These are phyloP conservation scores for Ephestia elutella DNA, from an alignment of 1,140 invertebrate species.

Conservation along the genomic window DNA sequence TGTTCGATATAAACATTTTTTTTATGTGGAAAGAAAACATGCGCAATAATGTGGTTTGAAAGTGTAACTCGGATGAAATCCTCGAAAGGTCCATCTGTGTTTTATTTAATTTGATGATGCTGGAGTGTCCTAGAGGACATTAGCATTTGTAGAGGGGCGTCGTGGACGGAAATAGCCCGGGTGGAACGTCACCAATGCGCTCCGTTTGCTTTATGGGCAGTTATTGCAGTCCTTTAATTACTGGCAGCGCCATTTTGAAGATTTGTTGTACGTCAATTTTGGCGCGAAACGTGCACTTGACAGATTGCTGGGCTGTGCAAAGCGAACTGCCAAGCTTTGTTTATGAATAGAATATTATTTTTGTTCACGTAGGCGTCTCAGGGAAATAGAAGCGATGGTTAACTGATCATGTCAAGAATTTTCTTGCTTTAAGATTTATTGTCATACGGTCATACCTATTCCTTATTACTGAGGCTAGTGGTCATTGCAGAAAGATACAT, in stretches of 20 bases:
- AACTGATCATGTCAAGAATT: too few species aligned
- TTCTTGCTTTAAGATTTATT: too few species aligned
- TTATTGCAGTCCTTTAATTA: conserved; percentile 66
- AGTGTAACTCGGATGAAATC: not conserved
- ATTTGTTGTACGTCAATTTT: conserved; percentile 62
- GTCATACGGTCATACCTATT: too few species aligned
- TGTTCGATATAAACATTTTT: too few species aligned
- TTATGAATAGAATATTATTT: conserved; percentile 5
- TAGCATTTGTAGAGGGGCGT: conserved; percentile 67
- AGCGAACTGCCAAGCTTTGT: conserved; percentile 9
- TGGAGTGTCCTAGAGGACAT: conserved; percentile 63
- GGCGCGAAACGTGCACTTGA: conserved; percentile 47
- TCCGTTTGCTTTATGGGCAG: conserved; percentile 56
- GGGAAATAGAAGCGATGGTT: too few species aligned
- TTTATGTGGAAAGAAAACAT: too few species aligned
- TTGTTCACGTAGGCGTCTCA: not conserved
- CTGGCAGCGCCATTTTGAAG: conserved; percentile 57
- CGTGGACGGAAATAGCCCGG: conserved; percentile 59
- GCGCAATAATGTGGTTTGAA: too few species aligned
- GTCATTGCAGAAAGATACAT: too few species aligned
- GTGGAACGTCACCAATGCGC: conserved; percentile 56
- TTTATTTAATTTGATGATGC: conserved; percentile 20
- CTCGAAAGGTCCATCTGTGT: not conserved
- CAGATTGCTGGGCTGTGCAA: conserved; percentile 32
- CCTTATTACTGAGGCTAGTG: too few species aligned